Percentiles rank a stretch among this genome's conserved stretches.
phyloP scores from a whole-genome alignment of 2,797 vertebrate species.

The Microctenopoma lineatum region DNA sequence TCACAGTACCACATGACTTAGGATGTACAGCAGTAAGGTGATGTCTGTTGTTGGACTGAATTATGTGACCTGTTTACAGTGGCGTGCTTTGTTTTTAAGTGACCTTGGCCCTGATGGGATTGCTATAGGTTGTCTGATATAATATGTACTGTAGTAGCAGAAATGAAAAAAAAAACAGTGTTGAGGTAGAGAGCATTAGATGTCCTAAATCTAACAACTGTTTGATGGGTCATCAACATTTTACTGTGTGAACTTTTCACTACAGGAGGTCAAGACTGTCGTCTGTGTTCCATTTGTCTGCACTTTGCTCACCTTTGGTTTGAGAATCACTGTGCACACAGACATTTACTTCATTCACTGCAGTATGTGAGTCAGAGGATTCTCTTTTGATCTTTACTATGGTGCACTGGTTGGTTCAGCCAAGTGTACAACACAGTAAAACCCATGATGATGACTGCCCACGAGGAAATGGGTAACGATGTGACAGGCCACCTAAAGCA shows the following conservation, averaged over 20 bases:
- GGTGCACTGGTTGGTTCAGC: slow-evolving; percentile 38
- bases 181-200: slow-evolving; percentile 21
- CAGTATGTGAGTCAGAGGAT: slow-evolving; percentile 6
- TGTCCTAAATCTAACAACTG: slow-evolving; percentile 19
- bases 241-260: slow-evolving; percentile 37
- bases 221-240: slow-evolving; percentile 12
- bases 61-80: slow-evolving; percentile 59
- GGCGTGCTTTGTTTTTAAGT: slow-evolving; percentile 75
- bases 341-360: slow-evolving; percentile 16
- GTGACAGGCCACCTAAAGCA: slow-evolving; percentile 14
- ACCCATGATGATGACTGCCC: slow-evolving; percentile 19
- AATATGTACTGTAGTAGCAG: slow-evolving; percentile 20
- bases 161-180: slow-evolving; percentile 26
- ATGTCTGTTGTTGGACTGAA: slow-evolving; percentile 43
- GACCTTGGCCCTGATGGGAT: slow-evolving; percentile 69
- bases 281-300: slow-evolving; percentile 30
- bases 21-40: slow-evolving; percentile 45
- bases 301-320: slow-evolving; percentile 35
- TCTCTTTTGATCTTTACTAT: slow-evolving; percentile 27
- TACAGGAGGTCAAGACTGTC: slow-evolving; percentile 23
- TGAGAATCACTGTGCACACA: slow-evolving; percentile 24
- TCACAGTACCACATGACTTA: slow-evolving; percentile 59
- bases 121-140: slow-evolving; percentile 38
- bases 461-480: slow-evolving; percentile 41
- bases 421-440: slow-evolving; percentile 25